Evolutionary conservation across 2,797 vertebrate genomes (phyloP), one percentile per base, ranked within the genome.

Genomic region (Glossophaga mutica): DNA sequence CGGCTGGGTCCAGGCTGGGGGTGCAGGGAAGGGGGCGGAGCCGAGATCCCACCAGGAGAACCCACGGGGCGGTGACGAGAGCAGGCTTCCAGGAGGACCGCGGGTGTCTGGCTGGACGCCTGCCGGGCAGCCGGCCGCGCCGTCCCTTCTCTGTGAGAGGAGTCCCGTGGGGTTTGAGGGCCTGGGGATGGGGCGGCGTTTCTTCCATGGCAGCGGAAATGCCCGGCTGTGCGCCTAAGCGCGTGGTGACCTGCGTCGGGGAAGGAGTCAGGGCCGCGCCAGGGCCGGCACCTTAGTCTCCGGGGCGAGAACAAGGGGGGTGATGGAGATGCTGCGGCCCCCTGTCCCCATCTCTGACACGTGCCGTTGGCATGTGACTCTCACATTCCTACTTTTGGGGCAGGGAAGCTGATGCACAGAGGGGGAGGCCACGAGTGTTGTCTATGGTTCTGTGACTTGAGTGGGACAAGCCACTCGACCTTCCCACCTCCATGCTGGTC

Each of bases 181-280:
- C 26, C 6, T 0, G 15, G 29, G 48, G 8, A 2, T 7, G 8
- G 26, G 70, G 42, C 12, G 9, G n/a, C 3, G 0, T 22, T 21
- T 19, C 29, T 65, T n/a, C 9, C 9, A 3, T 3, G 11, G 34
- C 68, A 4, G 24, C 0, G 1, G 68, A 55, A 52, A 26, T 0
- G 39, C 55, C 59, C 10, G 9, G 0, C 46, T 0, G 1, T 24
- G 82, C 16, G 37, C 1, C 0, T 3, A 2, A 10, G 14, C 9
- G 5, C 9, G 2, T 2, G 0, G 39, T 19, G 15, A 42, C 4
- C 52, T 2, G 76, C 1, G 52, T 37, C 74, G 1, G 1, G 70
- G 46, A 11, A 8, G 4, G 67, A 3, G 34, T 24, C 6, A 22
- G 34, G 12, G 9, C 9, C 2, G 65, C 4, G 4, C 42, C 59